Base-by-base conservation (phyloP, 2,888 invertebrate genomes). In the Cheilosia grossa region DNA sequence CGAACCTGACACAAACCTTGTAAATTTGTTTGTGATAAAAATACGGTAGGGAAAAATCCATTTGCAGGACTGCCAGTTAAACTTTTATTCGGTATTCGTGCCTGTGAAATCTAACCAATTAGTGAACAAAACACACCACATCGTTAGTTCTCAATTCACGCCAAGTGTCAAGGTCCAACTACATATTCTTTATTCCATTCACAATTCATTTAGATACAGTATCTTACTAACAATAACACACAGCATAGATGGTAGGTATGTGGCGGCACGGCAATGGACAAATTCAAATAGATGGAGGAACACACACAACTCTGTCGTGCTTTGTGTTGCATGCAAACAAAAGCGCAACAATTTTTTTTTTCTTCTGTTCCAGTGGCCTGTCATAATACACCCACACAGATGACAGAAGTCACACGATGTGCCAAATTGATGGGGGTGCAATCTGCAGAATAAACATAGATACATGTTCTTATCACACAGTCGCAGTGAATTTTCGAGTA, bases 161-260 rank as follows among this genome's bases (percentile, higher is more conserved):
- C 69, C 78, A 78, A 83, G 79, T 80, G 83, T 83, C 83, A 83
- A 83, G 83, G 83, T 80, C 83, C 79, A 83, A 47, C 56, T 21
- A 49, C 49, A 47, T 44, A 74, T 82, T 74, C 74, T 75, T 80
- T 59, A 83, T 80, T 83, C 83, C 70, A 74, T 75, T 83, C 80
- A 83, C 74, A 80, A 54, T 70, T 73, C 67, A 67, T 80, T 80
- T 67, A 83, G 74, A 79, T 79, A 74, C 56, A 49, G 40, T 74
- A 83, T 80, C 83, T 75, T 53, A 59, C 40, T 74, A 58, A 59
- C 40, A 19, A 47, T 47, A 69, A 30, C 30, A 17, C 19, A 15
- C 24, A 47, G 17, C 30, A 27, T 27, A 13, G 53, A 51, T 37
- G 44, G 24, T 53, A 44, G 30, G 30, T 9, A 9, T 27, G 2